Conservation (phyloP, 2,888 invertebrate genomes). For the Ramazzottius varieornatus region DNA sequence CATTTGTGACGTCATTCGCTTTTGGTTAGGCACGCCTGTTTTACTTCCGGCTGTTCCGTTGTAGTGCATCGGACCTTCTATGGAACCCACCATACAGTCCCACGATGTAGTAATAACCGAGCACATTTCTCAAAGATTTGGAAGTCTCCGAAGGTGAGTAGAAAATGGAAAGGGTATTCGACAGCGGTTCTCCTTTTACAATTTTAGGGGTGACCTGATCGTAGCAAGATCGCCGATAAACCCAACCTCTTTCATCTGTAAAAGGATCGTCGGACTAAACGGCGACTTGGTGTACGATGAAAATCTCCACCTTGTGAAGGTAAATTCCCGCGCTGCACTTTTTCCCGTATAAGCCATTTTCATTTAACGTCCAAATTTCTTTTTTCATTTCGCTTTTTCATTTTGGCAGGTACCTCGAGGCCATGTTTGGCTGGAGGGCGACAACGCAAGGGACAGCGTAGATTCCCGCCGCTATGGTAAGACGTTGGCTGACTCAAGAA, state of each 20-base stretch:
- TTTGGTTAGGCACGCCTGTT: background rate
- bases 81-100: conserved; percentile 63
- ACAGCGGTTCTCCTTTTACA: too few relatives aligned
- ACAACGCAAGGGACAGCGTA: conserved; percentile 52
- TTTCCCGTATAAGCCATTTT: background rate
- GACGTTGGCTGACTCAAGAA: too few relatives aligned
- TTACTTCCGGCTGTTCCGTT: background rate
- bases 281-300: conserved; percentile 12
- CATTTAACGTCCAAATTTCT: background rate
- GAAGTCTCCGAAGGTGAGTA: conserved; percentile 13
- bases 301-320: background rate
- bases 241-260: conserved; percentile 54
- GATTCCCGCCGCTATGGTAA: conserved; percentile 58
- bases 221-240: conserved; percentile 54
- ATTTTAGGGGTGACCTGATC: conserved; percentile 54
- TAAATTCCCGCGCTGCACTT: background rate
- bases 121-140: conserved; percentile 32
- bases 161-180: too few relatives aligned
- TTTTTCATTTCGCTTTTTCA: background rate
- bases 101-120: conserved; percentile 58
- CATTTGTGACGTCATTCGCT: background rate
- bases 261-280: conserved; percentile 34
- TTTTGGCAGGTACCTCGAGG: conserved; percentile 42
- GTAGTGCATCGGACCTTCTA: conserved; percentile 68
- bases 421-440: conserved; percentile 73